Percentiles rank a stretch among this genome's conserved stretches.
Evolutionary conservation across 2,113 vertebrate genomes (phyloP).

Genomic region (Numenius arquata): DNA sequence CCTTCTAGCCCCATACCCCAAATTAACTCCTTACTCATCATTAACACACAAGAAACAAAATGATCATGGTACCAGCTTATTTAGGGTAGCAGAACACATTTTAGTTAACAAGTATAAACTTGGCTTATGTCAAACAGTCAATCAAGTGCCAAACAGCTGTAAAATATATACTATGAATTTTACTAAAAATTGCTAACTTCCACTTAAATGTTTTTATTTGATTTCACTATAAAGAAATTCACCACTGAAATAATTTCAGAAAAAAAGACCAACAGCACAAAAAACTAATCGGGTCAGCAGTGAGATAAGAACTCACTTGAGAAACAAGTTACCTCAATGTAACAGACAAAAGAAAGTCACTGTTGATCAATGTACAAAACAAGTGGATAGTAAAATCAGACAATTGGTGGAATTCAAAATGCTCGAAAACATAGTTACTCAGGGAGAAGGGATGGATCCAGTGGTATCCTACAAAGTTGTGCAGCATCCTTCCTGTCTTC

Average conservation of each 20-base stretch:
- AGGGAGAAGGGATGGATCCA: background rate
- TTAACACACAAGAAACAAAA: background rate
- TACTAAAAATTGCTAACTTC: background rate
- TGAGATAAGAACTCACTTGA: background rate
- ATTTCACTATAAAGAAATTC: background rate
- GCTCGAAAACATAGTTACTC: background rate
- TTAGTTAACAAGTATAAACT: background rate
- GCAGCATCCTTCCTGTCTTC: background rate
- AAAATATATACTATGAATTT: background rate
- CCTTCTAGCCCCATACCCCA: background rate
- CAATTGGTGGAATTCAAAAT: background rate
- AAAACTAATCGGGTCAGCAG: background rate
- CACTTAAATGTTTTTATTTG: background rate
- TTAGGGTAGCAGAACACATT: background rate
- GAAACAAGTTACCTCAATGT: background rate
- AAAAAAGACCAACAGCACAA: background rate
- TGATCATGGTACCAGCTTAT: background rate
- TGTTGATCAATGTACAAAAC: background rate
- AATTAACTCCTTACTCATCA: background rate
- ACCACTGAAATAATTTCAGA: background rate
- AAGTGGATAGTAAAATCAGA: background rate
- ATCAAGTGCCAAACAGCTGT: background rate
- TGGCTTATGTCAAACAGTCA: background rate
- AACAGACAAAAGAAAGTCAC: background rate
- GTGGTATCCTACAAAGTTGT: background rate